phyloP scores from a whole-genome alignment of 2,797 vertebrate species.

The Malacoctenus gilli region DNA sequence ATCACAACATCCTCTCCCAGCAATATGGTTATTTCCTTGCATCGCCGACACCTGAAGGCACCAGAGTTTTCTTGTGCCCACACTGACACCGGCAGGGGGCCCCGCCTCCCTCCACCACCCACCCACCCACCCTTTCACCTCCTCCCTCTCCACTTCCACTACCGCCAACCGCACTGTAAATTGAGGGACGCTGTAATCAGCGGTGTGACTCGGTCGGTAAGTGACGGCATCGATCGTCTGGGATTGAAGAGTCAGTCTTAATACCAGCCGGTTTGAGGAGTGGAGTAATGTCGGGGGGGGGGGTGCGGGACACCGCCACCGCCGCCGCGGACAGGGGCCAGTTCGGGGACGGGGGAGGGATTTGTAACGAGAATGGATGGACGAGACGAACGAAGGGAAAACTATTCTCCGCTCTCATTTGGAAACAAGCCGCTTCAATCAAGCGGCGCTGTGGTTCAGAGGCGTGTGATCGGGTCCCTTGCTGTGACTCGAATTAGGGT shows the following conservation, averaged over 20 bases:
- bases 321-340: too few relatives aligned
- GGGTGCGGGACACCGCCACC: too few relatives aligned
- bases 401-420: constrained; percentile 64
- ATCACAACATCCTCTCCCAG: background rate
- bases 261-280: constrained; percentile 64
- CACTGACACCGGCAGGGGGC: constrained; percentile 34
- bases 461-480: constrained; percentile 60
- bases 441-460: constrained; percentile 59
- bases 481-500: constrained; percentile 48
- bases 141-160: constrained; percentile 16
- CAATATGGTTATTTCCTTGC: constrained; percentile 28
- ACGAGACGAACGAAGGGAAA: constrained; percentile 56
- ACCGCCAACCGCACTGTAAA: constrained; percentile 64
- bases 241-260: constrained; percentile 80
- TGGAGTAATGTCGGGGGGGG: constrained; percentile 47
- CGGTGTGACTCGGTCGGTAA: constrained; percentile 67
- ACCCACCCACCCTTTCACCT: background rate
- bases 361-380: constrained; percentile 74
- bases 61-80: constrained; percentile 11
- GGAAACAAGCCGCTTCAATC: constrained; percentile 65
- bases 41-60: constrained; percentile 32
- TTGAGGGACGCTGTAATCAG: constrained; percentile 76
- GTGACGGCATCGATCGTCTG: constrained; percentile 75
- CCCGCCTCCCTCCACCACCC: constrained; percentile 35
- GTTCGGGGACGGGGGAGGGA: constrained; percentile 40